phyloP scores from a whole-genome alignment of 2,113 vertebrate species.

The Vicugna pacos region DNA sequence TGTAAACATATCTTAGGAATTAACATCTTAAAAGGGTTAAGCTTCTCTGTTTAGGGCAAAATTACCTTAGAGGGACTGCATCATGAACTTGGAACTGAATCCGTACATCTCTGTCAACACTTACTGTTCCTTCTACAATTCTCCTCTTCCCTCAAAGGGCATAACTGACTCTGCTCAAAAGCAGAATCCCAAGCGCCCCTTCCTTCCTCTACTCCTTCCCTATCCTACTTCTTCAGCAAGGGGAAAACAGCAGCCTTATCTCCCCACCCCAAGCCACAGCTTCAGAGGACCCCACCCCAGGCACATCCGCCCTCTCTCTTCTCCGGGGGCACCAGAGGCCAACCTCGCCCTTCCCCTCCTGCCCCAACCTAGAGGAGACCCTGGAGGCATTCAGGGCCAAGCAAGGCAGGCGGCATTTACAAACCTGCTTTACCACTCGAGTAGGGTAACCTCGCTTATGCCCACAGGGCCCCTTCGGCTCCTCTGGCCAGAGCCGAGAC shows the following conservation, averaged over 20 bases:
- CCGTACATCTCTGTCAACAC: constrained; percentile 40
- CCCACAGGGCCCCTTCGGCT: constrained; percentile 76
- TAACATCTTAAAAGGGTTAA: neutral
- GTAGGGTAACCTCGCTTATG: constrained; percentile 68
- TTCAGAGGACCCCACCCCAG: constrained; percentile 75
- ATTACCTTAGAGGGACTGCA: neutral
- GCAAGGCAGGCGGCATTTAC: constrained; percentile 57
- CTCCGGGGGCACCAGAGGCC: constrained; percentile 29
- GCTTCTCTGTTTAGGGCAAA: neutral
- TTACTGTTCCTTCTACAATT: neutral
- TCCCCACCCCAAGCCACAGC: constrained; percentile 62
- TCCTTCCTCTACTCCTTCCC: neutral
- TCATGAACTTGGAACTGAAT: constrained; percentile 24
- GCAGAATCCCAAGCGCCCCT: neutral
- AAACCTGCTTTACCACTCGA: constrained; percentile 71
- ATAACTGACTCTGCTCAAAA: neutral
- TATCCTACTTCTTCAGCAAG: neutral
- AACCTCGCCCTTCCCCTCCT: constrained; percentile 53
- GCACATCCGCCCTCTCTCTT: constrained; percentile 71
- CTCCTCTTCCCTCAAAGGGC: constrained; percentile 42
- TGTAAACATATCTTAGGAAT: neutral
- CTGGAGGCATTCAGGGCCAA: constrained; percentile 63
- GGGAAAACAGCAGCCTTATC: neutral
- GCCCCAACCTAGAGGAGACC: constrained; percentile 59
- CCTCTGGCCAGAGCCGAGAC: constrained; percentile 60